Conservation (phyloP, 2,888 invertebrate genomes). For the Callinectes sapidus region DNA sequence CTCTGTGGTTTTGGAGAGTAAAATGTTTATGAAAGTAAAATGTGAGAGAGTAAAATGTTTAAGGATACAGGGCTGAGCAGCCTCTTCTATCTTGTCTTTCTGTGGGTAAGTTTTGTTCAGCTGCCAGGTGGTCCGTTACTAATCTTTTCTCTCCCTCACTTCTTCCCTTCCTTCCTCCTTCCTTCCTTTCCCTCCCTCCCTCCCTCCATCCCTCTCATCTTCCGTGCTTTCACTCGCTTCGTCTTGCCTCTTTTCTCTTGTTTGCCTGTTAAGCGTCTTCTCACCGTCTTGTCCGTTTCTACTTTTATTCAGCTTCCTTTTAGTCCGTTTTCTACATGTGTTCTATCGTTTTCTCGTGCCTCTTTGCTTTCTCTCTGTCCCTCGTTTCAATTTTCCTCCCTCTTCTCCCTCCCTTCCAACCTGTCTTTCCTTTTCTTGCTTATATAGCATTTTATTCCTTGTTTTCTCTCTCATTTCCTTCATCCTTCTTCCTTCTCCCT, state of each 20-base stretch:
- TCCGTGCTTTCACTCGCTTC: not conserved
- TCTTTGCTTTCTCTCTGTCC: not conserved
- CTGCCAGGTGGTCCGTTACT: too few species aligned
- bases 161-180: too few species aligned
- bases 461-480: not conserved
- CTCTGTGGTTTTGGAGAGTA: too few species aligned
- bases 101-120: too few species aligned
- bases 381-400: not conserved
- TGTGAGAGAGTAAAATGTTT: too few species aligned
- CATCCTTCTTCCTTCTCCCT: not conserved
- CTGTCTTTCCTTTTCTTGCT: not conserved
- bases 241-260: not conserved
- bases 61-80: too few species aligned
- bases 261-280: not conserved
- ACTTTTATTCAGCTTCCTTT: not conserved
- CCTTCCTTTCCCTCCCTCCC: not conserved
- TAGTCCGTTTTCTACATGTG: not conserved
- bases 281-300: not conserved
- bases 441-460: not conserved
- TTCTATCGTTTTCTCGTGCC: not conserved
- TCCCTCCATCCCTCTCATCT: not conserved
- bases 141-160: too few species aligned
- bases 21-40: too few species aligned
- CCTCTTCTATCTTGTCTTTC: not conserved
- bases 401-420: not conserved